phyloP scores from a whole-genome alignment of 2,888 invertebrate species.

The Dastarcus helophoroides region DNA sequence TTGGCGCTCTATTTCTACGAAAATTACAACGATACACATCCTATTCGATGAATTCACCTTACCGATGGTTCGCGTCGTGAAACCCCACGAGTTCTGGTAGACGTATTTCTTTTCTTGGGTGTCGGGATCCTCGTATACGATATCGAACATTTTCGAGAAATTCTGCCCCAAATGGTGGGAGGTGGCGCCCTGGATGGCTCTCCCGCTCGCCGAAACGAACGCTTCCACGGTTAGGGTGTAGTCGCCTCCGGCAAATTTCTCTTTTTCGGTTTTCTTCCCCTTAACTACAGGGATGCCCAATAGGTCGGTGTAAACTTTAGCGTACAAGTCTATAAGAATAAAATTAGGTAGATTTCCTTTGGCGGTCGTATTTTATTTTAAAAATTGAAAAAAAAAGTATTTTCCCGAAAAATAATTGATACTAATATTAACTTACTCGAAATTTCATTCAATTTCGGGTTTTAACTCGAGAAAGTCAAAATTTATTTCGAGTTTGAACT shows the following conservation, averaged over 20 bases:
- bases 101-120: conserved; percentile 80
- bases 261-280: conserved; percentile 95
- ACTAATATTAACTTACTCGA: too few species aligned
- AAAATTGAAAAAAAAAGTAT: too few species aligned
- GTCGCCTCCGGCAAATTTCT: conserved; percentile 97
- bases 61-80: conserved; percentile 94
- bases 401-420: too few species aligned
- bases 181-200: conserved; percentile 93
- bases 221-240: conserved; percentile 97
- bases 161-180: conserved; percentile 99
- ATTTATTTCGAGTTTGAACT: too few species aligned
- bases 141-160: conserved; percentile 99
- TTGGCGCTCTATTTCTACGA: neutral
- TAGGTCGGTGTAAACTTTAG: conserved; percentile 77
- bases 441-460: too few species aligned
- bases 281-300: conserved; percentile 92
- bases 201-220: conserved; percentile 84
- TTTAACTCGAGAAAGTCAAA: too few species aligned
- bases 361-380: too few species aligned
- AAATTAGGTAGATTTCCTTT: too few species aligned
- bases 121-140: conserved; percentile 86
- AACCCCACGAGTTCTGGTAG: conserved; percentile 97
- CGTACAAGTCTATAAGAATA: conserved; percentile 76
- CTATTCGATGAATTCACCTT: conserved; percentile 17
- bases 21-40: too few species aligned